phyloP scores from a whole-genome alignment of 2,113 vertebrate species.

The Boleophthalmus pectinirostris region DNA sequence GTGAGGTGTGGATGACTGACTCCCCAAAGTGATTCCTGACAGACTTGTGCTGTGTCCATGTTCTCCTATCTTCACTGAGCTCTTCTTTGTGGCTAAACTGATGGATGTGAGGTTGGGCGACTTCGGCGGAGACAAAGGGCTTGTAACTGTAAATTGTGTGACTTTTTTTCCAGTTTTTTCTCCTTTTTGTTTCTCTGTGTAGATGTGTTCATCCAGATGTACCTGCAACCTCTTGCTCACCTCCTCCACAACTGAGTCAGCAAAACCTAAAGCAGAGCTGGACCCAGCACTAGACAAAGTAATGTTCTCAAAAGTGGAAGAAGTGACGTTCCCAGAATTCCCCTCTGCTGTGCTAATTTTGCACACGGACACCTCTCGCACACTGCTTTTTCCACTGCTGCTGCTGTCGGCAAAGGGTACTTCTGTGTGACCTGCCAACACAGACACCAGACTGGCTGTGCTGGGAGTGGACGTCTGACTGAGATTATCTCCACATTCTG shows the following conservation, averaged over 20 bases:
- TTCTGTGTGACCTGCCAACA: constrained; percentile 21
- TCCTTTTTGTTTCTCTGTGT: not conserved
- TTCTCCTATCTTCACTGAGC: constrained; percentile 44
- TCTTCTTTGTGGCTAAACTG: constrained; percentile 54
- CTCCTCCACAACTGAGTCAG: constrained; percentile 62
- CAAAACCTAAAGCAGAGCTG: constrained; percentile 20
- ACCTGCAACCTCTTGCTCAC: constrained; percentile 67
- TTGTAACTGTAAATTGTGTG: constrained; percentile 25
- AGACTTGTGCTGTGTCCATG: constrained; percentile 46
- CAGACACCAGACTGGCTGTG: constrained; percentile 38
- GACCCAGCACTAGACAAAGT: not conserved
- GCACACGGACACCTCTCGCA: constrained; percentile 56
- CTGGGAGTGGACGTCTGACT: constrained; percentile 51
- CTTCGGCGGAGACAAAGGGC: constrained; percentile 35
- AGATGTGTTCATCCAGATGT: constrained; percentile 56
- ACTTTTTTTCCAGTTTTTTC: not conserved
- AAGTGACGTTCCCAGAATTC: constrained; percentile 40
- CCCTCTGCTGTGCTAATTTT: constrained; percentile 28
- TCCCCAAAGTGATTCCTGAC: constrained; percentile 56
- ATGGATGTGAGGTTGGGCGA: constrained; percentile 52
- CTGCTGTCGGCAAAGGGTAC: constrained; percentile 72
- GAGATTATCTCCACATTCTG: not conserved
- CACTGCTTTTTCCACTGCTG: constrained; percentile 68
- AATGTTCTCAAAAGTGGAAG: constrained; percentile 8
- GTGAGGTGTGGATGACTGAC: constrained; percentile 37